phyloP scores from a whole-genome alignment of 2,888 invertebrate genomes.

The Oeneis ivallda region DNA sequence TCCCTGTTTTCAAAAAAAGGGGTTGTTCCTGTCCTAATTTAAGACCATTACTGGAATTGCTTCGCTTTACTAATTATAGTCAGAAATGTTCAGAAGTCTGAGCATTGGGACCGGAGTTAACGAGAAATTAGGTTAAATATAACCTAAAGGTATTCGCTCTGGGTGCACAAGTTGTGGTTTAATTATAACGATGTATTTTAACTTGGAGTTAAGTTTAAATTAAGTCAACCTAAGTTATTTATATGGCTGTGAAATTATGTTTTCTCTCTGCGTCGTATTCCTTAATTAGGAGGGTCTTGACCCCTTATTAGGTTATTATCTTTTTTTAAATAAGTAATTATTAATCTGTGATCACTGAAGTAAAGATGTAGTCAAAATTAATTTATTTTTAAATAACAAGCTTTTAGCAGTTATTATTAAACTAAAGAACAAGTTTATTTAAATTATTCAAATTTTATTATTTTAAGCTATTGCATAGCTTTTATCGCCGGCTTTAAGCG shows the following conservation, averaged over 20 bases:
- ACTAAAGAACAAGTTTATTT: no score
- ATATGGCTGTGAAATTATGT: neutral
- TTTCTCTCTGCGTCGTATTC: neutral
- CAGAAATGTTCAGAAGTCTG: conserved; percentile 11
- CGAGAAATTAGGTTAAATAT: conserved; percentile 15
- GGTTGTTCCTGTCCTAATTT: conserved; percentile 13
- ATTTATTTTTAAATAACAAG: no score
- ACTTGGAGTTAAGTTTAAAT: neutral
- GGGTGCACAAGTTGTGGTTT: neutral
- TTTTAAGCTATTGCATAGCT: no score
- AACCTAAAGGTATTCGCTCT: neutral
- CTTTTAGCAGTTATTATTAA: no score
- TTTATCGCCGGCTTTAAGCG: no score
- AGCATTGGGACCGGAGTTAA: conserved; percentile 2
- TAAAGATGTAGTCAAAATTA: no score
- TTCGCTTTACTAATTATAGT: conserved; percentile 13
- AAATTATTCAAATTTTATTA: no score
- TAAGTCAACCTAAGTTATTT: neutral
- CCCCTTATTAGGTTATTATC: no score
- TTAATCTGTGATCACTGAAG: no score
- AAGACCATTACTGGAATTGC: conserved; percentile 10
- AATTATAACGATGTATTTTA: conserved; percentile 2
- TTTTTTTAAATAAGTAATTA: no score
- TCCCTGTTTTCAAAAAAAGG: neutral
- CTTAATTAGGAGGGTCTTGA: no score